Base-by-base conservation (phyloP, 2,888 invertebrate genomes). In the Euclidia mi region DNA sequence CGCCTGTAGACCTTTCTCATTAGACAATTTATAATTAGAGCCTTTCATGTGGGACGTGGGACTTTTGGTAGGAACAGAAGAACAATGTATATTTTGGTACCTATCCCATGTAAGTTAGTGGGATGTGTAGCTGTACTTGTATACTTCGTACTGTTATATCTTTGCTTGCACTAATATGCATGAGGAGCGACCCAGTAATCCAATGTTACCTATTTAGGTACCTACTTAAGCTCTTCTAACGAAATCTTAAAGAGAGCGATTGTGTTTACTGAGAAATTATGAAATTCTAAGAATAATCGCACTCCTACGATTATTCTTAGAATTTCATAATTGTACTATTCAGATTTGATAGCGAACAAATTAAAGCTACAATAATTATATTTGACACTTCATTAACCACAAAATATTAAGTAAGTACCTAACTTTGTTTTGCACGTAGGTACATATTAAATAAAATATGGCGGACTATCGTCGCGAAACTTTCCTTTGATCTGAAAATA, bases 401-500 rank as follows among this genome's bases (percentile, higher is more conserved):
- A n/a, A n/a, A n/a, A n/a, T n/a, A n/a, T n/a, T n/a, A n/a, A n/a
- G n/a, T n/a, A n/a, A n/a, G n/a, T n/a, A 25, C 7, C 0, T 15
- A 29, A 9, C 35, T 15, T 12, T 15, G 35, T 31, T 7, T n/a
- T 11, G 12, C 15, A 1, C 6, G 18, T 11, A 10, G 14, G n/a
- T n/a, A n/a, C n/a, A 18, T 25, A 28, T 4, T 7, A 45, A 35
- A 14, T 10, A 14, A 37, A n/a, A 15, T 46, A 49, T 41, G 35
- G 38, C 44, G 50, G 41, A 57, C 61, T 31, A 38, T 20, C 43
- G 43, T 11, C 9, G 20, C n/a, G 14, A 37, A 53, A 59, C 37
- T 50, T 69, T 75, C 73, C 76, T 82, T 76, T 78, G 74, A 82
- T 80, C 65, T 71, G 79, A 84, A 83, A 80, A 84, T 81, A 81